phyloP scores from a whole-genome alignment of 37 sponge, comb jelly and placozoan genomes.

The Haliclona indistincta region DNA sequence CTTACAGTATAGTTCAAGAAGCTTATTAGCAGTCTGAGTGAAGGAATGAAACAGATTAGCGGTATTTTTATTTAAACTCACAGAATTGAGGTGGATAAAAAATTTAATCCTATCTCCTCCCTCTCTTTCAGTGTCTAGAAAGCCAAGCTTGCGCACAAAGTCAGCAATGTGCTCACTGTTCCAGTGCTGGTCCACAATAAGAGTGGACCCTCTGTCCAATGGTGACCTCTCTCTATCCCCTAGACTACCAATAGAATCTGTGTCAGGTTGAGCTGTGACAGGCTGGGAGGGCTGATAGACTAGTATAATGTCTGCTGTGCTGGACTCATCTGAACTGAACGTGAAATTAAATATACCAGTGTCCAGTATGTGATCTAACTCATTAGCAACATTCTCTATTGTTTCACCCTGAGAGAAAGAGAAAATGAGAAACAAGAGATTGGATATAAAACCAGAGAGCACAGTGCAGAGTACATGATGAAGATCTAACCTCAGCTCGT shows the following conservation, averaged over 20 bases:
- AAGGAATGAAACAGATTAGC: neutral
- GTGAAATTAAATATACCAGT: conserved; percentile 69
- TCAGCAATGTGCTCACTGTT: conserved; percentile 74
- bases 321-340: conserved; percentile 8
- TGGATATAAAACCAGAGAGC: neutral
- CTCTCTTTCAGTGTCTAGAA: conserved; percentile 72
- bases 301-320: neutral
- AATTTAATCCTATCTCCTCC: conserved; percentile 54
- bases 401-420: conserved; percentile 44
- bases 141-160: conserved; percentile 88
- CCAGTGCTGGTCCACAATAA: conserved; percentile 32
- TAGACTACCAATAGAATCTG: neutral
- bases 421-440: neutral
- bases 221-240: neutral
- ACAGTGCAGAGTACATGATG: neutral
- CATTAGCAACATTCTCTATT: conserved; percentile 53
- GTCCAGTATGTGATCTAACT: conserved; percentile 59
- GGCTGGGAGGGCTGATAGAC: conserved; percentile 1
- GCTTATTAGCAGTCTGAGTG: conserved; percentile 52
- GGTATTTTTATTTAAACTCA: neutral
- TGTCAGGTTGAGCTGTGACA: neutral
- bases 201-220: neutral
- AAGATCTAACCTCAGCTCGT: conserved; percentile 24
- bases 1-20: conserved; percentile 48
- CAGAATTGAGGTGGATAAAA: conserved; percentile 55